Base-by-base conservation (phyloP, 2,797 vertebrate species). In the Scleropages formosus region DNA sequence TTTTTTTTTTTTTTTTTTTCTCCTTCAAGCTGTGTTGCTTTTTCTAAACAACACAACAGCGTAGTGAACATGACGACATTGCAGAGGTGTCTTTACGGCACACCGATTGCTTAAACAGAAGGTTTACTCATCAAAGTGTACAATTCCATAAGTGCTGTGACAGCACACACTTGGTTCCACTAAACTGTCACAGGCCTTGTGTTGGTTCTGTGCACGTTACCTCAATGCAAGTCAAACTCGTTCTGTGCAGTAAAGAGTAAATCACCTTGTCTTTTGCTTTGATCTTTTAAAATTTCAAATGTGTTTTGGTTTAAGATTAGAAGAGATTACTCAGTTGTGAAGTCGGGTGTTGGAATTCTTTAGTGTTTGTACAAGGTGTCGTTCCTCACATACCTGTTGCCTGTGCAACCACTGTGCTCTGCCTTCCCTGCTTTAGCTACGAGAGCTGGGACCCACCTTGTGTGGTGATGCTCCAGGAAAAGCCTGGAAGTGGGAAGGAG, bases 351-450 rank as follows among this genome's bases (percentile, higher is more conserved):
- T 27, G 24, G 81, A 88, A 85, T 86, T 83, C 85, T 83, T 85
- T 88, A 88, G 88, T 73, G 80, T 90, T 89, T 90, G 86, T 85
- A 89, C 64, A 79, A 85, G 88, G 86, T 88, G 82, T 87, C 86
- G 90, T 90, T 90, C 89, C 89, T 87, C 87, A 83, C 86, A 90
- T 89, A 91, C 87, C 90, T 90, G 89, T 86, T 86, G 88, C 87
- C 88, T 88, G 85, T 86, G 84, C 85, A 84, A 87, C 86, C 88
- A 86, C 12, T 16, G 8, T 58, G 13, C 11, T 69, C 53, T 31
- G 27, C 31, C 20, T 31, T 20, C 44, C 9, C n/a, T 46, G 74
- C 56, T 63, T n/a, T 44, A 47, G 66, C 49, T 51, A 47, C n/a
- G 11, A 46, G 66, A 53, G 26, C 11, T 18, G 22, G n/a, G 22